Evolutionary conservation across 2,797 vertebrate genomes (phyloP), one percentile per base, ranked within the genome.

Genomic region (Falco naumanni): DNA sequence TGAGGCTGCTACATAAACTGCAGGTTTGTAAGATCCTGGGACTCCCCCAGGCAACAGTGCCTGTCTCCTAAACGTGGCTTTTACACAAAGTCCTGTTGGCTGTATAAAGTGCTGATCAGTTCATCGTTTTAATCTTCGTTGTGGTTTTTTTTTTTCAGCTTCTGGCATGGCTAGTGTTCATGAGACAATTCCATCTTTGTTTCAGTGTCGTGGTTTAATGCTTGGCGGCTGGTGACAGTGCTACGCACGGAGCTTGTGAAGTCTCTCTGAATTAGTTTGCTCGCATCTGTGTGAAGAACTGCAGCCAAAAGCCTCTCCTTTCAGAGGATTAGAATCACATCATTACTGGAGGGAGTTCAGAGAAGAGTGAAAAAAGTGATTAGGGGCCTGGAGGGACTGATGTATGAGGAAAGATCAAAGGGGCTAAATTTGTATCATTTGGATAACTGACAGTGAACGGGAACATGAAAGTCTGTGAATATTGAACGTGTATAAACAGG

Each of bases 261-360:
- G 85, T 69, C 81, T 77, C 80, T 89, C 64, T 47, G 72, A 94
- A 92, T 94, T 91, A 81, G 82, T 74, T 91, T 93, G 79, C 84
- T 78, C 4, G 10, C 96, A 78, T 95, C 89, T 93, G 84, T 89
- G 90, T 17, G 45, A 84, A 66, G 89, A 94, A 80, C 84, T 33
- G 68, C 68, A 90, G 94, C 94, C 95, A 95, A 96, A 92, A 95
- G 25, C 65, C 31, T 80, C 78, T 83, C 63, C 65, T 94, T 96
- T 87, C 71, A 81, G 83, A 95, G 95, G 94, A 95, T 97, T 96
- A 95, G 90, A 94, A 89, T 95, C 97, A 94, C 95, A 96, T 97
- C 93, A 70, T 97, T 96, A 92, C 84, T 97, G 96, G 95, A 97
- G 94, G 86, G 78, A 96, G 95, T 97, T 96, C 95, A 97, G 94